phyloP scores from a whole-genome alignment of 2,888 invertebrate species.

The Proisotoma minuta region DNA sequence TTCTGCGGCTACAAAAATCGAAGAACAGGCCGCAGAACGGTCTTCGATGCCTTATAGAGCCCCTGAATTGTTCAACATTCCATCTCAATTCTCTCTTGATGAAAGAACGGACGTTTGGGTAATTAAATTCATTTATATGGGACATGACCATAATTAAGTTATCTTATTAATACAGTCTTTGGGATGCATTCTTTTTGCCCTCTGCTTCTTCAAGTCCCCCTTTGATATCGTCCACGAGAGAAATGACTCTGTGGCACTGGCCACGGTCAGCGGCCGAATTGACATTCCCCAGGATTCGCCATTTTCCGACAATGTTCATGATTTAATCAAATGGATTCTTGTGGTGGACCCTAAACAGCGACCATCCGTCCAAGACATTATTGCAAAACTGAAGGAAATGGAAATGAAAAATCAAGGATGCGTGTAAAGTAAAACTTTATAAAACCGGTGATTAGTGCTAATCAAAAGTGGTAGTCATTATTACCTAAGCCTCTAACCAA shows the following conservation, averaged over 20 bases:
- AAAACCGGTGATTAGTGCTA: background rate
- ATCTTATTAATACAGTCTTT: constrained; percentile 59
- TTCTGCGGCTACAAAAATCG: constrained; percentile 64
- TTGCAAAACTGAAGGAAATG: constrained; percentile 60
- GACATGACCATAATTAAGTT: background rate
- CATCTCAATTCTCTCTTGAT: constrained; percentile 72
- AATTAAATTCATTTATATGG: background rate
- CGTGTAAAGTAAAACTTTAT: constrained; percentile 51
- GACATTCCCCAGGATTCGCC: constrained; percentile 65
- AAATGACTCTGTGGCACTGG: constrained; percentile 81
- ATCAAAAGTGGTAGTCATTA: background rate
- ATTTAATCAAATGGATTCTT: constrained; percentile 65
- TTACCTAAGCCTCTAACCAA: background rate
- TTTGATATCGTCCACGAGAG: constrained; percentile 77
- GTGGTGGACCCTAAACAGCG: constrained; percentile 67
- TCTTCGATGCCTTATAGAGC: constrained; percentile 78
- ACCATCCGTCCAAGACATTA: constrained; percentile 69
- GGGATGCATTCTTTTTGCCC: constrained; percentile 77
- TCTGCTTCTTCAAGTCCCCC: constrained; percentile 79
- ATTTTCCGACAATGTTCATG: constrained; percentile 63
- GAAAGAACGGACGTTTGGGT: constrained; percentile 85
- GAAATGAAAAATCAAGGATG: constrained; percentile 58
- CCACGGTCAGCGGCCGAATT: constrained; percentile 70
- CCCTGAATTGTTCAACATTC: constrained; percentile 80
- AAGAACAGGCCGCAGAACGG: constrained; percentile 74